Percentiles rank a stretch among this genome's conserved stretches.
Evolutionary conservation across 2,888 invertebrate species (phyloP).

Genomic region (Halictus quadricinctus): DNA sequence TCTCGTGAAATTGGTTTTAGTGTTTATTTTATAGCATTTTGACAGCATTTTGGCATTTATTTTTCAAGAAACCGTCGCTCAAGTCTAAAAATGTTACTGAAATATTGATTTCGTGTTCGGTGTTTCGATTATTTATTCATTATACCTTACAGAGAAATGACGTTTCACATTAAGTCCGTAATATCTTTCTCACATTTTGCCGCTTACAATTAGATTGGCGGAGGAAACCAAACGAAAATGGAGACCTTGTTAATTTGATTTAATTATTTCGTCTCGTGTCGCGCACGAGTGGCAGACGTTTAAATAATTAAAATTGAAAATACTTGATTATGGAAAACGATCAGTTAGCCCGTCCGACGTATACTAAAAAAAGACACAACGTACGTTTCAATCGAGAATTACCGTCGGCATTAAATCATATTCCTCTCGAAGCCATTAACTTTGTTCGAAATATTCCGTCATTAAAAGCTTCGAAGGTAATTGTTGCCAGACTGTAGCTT

Average conservation of each 20-base stretch:
- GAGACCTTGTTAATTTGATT: not conserved
- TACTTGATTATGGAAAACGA: not conserved
- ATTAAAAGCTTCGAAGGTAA: slow-evolving; percentile 1
- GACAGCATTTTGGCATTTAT: no score
- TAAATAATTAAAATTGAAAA: not conserved
- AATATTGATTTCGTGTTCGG: not conserved
- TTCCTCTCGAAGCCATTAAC: not conserved
- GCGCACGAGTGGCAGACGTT: not conserved
- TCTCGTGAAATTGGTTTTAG: not conserved
- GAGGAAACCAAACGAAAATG: not conserved
- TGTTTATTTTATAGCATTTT: no score
- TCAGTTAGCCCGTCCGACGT: not conserved
- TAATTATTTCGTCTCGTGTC: not conserved
- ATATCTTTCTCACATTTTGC: not conserved
- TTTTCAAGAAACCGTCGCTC: not conserved
- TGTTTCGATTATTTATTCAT: not conserved
- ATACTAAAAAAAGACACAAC: not conserved
- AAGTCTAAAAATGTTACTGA: not conserved
- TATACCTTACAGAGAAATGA: not conserved
- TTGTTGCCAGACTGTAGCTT: not conserved
- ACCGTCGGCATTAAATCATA: not conserved
- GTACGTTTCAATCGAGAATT: not conserved
- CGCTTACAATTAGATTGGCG: not conserved
- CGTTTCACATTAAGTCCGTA: no score
- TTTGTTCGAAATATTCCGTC: not conserved